Evolutionary conservation across 2,888 invertebrate species (phyloP).

Genomic region (Tinea trinotella): DNA sequence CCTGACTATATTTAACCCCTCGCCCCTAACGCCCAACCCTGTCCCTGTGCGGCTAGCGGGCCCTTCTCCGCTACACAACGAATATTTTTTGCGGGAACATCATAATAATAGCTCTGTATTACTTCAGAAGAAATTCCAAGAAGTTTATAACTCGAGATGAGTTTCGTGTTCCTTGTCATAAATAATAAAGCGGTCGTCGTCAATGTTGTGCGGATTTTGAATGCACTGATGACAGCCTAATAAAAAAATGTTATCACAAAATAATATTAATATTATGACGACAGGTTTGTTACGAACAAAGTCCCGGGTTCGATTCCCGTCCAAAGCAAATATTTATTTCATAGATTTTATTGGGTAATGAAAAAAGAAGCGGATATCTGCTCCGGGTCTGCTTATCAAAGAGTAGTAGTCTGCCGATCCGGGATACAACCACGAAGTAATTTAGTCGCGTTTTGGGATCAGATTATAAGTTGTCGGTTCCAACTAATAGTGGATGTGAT

Average conservation of each 20-base stretch:
- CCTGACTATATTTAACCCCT: conserved; percentile 25
- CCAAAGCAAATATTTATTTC: too few relatives aligned
- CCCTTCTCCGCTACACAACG: conserved; percentile 39
- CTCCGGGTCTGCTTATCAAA: too few relatives aligned
- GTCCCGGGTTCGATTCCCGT: too few relatives aligned
- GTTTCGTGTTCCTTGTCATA: conserved; percentile 73
- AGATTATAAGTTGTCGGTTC: too few relatives aligned
- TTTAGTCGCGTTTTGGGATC: too few relatives aligned
- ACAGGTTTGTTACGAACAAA: too few relatives aligned
- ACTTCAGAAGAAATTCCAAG: conserved; percentile 73
- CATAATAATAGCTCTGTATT: conserved; percentile 73
- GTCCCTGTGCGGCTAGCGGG: conserved; percentile 30
- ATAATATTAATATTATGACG: too few relatives aligned
- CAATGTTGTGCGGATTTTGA: conserved; percentile 68
- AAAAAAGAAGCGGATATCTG: too few relatives aligned
- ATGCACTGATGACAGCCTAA: conserved; percentile 41
- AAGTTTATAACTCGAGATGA: conserved; percentile 74
- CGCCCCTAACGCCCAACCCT: conserved; percentile 30
- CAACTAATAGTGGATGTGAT: too few relatives aligned
- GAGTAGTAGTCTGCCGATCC: too few relatives aligned
- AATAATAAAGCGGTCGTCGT: conserved; percentile 72
- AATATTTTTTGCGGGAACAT: conserved; percentile 71
- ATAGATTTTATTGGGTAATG: too few relatives aligned
- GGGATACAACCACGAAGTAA: too few relatives aligned
- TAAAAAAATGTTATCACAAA: background rate